Evolutionary conservation across 2,113 vertebrate genomes (phyloP).

Genomic region (Epinephelus lanceolatus): DNA sequence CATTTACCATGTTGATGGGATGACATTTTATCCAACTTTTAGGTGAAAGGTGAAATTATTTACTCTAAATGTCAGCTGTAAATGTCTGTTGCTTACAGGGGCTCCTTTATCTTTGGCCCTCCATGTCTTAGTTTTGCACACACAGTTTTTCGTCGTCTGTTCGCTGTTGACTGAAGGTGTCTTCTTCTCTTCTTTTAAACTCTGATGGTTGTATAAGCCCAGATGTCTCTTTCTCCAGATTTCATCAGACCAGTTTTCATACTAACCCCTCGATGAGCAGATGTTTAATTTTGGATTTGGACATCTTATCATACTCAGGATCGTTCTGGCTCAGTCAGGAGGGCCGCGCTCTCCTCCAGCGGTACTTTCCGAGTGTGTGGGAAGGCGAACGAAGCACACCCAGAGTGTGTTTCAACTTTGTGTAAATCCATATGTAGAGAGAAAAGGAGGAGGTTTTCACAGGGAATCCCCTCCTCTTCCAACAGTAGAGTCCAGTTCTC

Average conservation of each 20-base stretch:
- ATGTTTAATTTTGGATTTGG: constrained; percentile 37
- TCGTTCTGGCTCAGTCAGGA: constrained; percentile 16
- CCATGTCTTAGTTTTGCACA: no score
- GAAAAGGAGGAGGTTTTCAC: constrained; percentile 25
- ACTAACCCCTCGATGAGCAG: constrained; percentile 10
- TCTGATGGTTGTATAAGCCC: background rate
- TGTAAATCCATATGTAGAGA: constrained; percentile 23
- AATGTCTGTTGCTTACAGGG: no score
- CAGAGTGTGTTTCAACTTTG: constrained; percentile 1
- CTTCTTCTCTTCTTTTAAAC: background rate
- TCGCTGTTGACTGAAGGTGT: no score
- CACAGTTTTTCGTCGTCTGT: no score
- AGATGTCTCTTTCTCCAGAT: background rate
- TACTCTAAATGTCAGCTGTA: no score
- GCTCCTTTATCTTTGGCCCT: no score
- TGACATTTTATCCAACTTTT: no score
- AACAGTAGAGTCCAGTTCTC: background rate
- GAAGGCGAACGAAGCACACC: constrained; percentile 20
- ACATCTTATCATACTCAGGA: constrained; percentile 24
- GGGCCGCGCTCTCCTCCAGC: constrained; percentile 20
- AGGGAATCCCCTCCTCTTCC: constrained; percentile 29
- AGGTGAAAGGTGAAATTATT: no score
- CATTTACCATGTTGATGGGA: no score
- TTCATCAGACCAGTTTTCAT: constrained; percentile 23
- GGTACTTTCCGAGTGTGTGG: constrained; percentile 40